Evolutionary conservation across 1,140 invertebrate genomes (phyloP).

Genomic region (Drepana arcuata): DNA sequence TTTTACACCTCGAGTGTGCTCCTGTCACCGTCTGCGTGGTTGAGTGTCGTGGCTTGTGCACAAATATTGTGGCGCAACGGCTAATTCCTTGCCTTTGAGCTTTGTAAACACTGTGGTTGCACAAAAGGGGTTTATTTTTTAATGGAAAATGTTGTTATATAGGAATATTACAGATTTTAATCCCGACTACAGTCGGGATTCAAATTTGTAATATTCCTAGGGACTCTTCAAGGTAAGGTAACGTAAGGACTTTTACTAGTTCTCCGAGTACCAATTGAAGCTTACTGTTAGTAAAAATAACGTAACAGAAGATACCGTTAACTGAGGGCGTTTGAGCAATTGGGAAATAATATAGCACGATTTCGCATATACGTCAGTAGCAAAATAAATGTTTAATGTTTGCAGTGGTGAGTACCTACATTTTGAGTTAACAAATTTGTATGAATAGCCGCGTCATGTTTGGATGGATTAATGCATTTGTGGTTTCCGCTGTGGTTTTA

Average conservation of each 20-base stretch:
- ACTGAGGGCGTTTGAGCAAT: too few relatives aligned
- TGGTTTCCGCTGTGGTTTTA: too few relatives aligned
- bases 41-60: constrained; percentile 27
- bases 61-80: constrained; percentile 36
- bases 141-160: background rate
- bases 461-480: too few relatives aligned
- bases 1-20: constrained; percentile 41
- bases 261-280: too few relatives aligned
- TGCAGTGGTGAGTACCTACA: too few relatives aligned
- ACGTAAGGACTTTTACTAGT: background rate
- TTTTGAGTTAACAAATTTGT: too few relatives aligned
- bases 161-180: background rate
- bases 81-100: constrained; percentile 3
- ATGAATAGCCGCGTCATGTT: too few relatives aligned
- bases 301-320: too few relatives aligned
- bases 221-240: background rate
- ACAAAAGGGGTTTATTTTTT: background rate
- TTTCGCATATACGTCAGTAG: too few relatives aligned
- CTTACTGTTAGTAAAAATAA: too few relatives aligned
- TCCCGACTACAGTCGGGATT: background rate
- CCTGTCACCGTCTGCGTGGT: constrained; percentile 36
- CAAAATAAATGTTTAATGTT: too few relatives aligned
- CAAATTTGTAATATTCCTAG: background rate
- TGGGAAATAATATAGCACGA: too few relatives aligned
- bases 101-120: background rate